Base-by-base conservation (phyloP, 30 jellyfish, hydroid and myxozoan genomes). In the Cassiopea andromeda region DNA sequence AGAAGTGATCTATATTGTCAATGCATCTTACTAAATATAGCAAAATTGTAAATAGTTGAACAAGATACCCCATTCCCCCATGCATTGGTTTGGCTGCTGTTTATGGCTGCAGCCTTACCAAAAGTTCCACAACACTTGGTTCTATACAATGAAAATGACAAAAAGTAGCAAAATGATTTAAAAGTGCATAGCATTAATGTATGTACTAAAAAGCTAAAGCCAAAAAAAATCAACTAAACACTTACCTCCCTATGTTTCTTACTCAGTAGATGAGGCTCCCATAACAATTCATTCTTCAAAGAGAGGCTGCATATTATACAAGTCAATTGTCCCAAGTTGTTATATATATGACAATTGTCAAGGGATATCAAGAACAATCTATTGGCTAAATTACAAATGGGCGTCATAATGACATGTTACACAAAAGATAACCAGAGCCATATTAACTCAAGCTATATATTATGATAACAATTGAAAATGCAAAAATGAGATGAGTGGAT, bases 211-310 rank as follows among this genome's bases (percentile, higher is more conserved):
- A 54, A 10, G 7, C 64, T 3, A 54, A 6, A 54, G 12, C 7
- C 12, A 6, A 54, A 10, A 3, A 54, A 54, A 54, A 3, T 3
- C 15, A 7, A 64, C 27, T 12, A 38, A 9, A 46, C 4, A 46
- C 79, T 64, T 57, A 94, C 98, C 97, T 94, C 98, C 81, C 82
- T 94, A 72, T 94, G 98, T 77, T 83, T 94, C 59, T 75, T 85
- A 82, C 98, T 85, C 72, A 91, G 96, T 59, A 94, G 88, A 87
- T 94, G 98, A 27, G 98, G 79, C 44, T 46, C 68, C 98, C 98
- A 94, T 27, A 94, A 66, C 38, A 94, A 49, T 57, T 94, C 98
- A 90, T 88, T 94, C 72, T 94, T 94, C 59, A 94, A 60, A 7
- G 86, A 89, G 66, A 87, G 15, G 87, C 81, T 87, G 89, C 98